Evolutionary conservation across 2,797 vertebrate genomes (phyloP).

Genomic region (Pterois miles): DNA sequence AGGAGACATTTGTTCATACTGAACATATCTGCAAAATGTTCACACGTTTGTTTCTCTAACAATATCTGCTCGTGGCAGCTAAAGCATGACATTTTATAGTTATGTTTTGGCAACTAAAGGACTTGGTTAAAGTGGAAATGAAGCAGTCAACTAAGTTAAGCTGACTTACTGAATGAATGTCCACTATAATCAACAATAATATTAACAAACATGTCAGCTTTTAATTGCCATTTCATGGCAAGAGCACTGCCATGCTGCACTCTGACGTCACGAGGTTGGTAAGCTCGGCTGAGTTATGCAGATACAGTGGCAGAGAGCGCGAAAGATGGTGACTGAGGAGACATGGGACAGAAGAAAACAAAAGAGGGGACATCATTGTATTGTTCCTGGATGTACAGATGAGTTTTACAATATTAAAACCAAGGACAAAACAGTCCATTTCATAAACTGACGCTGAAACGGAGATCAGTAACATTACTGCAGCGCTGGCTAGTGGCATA

Average conservation of each 20-base stretch:
- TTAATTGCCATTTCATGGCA: not conserved
- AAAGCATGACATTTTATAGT: not conserved
- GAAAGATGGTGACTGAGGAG: too few relatives aligned
- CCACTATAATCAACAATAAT: not conserved
- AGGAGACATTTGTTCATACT: not conserved
- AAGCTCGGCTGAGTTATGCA: too few relatives aligned
- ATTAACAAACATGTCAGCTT: not conserved
- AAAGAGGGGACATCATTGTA: too few relatives aligned
- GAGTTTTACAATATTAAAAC: too few relatives aligned
- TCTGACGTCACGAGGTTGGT: too few relatives aligned
- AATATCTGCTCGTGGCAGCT: not conserved
- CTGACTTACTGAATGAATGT: not conserved
- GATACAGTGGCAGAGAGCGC: fast-evolving
- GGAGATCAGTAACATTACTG: too few relatives aligned
- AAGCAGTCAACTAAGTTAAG: not conserved
- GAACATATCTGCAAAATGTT: not conserved
- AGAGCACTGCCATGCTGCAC: too few relatives aligned
- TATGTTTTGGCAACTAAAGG: not conserved
- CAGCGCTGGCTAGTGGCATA: too few relatives aligned
- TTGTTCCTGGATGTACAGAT: too few relatives aligned
- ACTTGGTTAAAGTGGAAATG: not conserved
- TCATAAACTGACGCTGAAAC: too few relatives aligned
- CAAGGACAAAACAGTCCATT: too few relatives aligned
- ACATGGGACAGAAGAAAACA: too few relatives aligned
- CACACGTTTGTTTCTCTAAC: not conserved